Evolutionary conservation across 2,888 invertebrate species (phyloP).

Genomic region (Leptinotarsa juncta): DNA sequence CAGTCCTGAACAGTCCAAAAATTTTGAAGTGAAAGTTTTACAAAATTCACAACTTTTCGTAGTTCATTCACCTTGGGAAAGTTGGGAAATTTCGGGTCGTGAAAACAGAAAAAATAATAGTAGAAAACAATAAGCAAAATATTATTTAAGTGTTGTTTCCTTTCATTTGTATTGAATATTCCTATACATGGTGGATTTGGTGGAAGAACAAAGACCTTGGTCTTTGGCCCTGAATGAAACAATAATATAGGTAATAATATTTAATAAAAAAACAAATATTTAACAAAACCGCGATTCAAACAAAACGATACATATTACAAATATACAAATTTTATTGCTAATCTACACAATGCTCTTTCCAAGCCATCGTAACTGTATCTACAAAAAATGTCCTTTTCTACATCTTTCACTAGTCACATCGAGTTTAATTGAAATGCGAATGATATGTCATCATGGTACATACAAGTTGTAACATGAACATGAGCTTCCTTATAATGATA

Average conservation of each 20-base stretch:
- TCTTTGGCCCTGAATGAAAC: neutral
- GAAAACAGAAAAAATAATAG: too few relatives aligned
- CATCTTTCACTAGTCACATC: conserved; percentile 9
- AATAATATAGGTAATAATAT: conserved; percentile 33
- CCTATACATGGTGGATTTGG: too few relatives aligned
- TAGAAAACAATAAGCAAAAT: too few relatives aligned
- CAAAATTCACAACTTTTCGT: too few relatives aligned
- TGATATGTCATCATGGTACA: conserved; percentile 55
- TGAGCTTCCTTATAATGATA: conserved; percentile 46
- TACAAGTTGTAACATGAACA: conserved; percentile 46
- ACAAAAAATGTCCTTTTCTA: conserved; percentile 31
- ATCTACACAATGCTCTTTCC: conserved; percentile 51
- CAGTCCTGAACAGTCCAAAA: too few relatives aligned
- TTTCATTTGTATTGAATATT: too few relatives aligned
- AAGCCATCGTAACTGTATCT: conserved; percentile 44
- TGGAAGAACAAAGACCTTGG: too few relatives aligned
- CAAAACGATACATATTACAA: conserved; percentile 56
- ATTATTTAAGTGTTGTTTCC: too few relatives aligned
- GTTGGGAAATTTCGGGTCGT: too few relatives aligned
- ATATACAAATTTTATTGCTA: conserved; percentile 62
- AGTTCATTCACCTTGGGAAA: too few relatives aligned
- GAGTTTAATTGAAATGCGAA: conserved; percentile 35
- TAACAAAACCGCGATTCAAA: conserved; percentile 58
- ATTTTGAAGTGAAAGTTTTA: too few relatives aligned
- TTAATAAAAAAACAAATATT: conserved; percentile 56